Evolutionary conservation across 2,113 vertebrate genomes (phyloP).

Genomic region (Centropus unirufus): DNA sequence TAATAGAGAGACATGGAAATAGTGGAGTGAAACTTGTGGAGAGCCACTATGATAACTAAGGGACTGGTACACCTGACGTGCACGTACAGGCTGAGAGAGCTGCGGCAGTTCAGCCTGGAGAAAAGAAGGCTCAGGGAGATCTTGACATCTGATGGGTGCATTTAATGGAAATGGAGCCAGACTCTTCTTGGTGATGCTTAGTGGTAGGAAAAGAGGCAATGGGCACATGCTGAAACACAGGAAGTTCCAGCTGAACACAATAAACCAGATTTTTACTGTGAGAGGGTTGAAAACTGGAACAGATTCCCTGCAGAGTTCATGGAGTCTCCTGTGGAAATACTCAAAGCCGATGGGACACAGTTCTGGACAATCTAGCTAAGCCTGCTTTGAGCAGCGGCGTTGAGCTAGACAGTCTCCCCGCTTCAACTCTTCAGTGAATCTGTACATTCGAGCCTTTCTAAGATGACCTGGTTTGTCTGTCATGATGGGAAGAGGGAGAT

Average conservation of each 20-base stretch:
- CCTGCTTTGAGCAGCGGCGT: neutral
- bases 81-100: neutral
- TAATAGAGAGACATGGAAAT: neutral
- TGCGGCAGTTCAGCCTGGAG: neutral
- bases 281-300: neutral
- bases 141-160: neutral
- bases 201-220: neutral
- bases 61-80: neutral
- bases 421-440: neutral
- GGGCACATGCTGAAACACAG: neutral
- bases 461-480: neutral
- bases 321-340: neutral
- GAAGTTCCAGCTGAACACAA: neutral
- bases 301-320: neutral
- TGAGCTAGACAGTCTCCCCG: neutral
- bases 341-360: neutral
- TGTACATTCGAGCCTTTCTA: neutral
- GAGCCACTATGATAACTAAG: neutral
- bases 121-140: neutral
- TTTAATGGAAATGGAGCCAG: neutral
- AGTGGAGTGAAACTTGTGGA: neutral
- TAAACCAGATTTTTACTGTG: neutral
- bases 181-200: neutral
- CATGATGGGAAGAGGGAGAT: too few species aligned
- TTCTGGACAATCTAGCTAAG: neutral